These are phyloP conservation scores for Myrmecophaga tridactyla DNA, from an alignment of 2,113 vertebrate species.

Conservation along the genomic window DNA sequence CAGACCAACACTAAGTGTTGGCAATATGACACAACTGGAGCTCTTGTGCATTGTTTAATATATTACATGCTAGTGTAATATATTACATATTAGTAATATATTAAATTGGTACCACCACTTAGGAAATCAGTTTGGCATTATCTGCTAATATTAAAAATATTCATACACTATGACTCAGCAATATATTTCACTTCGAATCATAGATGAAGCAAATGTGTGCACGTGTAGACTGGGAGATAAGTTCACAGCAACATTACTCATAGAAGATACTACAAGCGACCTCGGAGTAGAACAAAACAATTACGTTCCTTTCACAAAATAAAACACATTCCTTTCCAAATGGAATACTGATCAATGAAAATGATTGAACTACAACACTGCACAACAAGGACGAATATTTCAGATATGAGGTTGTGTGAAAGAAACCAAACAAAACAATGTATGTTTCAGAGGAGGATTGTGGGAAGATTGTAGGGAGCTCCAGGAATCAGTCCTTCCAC, in stretches of 20 bases:
- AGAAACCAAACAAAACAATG: conserved; percentile 3
- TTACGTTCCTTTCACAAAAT: neutral
- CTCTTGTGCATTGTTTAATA: neutral
- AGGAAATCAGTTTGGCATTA: neutral
- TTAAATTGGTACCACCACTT: neutral
- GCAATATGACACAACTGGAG: neutral
- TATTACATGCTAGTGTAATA: too few species aligned
- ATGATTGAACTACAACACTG: neutral
- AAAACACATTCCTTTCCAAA: neutral
- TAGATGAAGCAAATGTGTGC: neutral
- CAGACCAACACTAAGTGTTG: neutral
- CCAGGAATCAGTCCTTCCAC: too few species aligned
- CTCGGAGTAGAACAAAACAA: neutral
- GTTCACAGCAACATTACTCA: neutral
- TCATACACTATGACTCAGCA: neutral
- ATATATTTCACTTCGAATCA: neutral
- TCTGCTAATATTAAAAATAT: neutral
- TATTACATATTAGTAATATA: neutral
- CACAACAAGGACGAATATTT: neutral
- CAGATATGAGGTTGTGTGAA: neutral
- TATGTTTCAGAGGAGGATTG: too few species aligned
- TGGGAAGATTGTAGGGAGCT: too few species aligned
- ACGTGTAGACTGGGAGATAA: neutral
- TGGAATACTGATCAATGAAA: neutral
- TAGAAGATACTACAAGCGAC: neutral